phyloP scores from a whole-genome alignment of 2,113 vertebrate species.

The Numenius arquata region DNA sequence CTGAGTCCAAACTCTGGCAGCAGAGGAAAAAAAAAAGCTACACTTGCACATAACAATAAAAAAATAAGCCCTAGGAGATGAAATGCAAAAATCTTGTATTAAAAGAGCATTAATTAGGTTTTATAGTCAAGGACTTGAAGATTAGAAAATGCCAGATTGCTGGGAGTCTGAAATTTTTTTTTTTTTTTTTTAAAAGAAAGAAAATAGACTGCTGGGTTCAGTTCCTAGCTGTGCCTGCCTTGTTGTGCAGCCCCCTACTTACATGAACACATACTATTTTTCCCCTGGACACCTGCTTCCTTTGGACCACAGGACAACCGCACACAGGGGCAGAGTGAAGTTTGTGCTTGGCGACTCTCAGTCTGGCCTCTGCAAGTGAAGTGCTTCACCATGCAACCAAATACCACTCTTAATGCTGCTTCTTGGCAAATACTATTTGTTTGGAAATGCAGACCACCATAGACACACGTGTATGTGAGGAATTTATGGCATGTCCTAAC shows the following conservation, averaged over 20 bases:
- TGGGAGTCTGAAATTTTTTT: neutral
- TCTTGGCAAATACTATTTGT: neutral
- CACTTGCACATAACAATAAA: neutral
- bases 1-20: neutral
- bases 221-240: neutral
- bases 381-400: neutral
- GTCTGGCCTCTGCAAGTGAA: neutral
- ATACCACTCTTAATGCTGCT: neutral
- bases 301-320: neutral
- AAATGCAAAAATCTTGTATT: neutral
- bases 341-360: neutral
- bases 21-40: neutral
- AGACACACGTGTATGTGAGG: fast-evolving
- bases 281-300: neutral
- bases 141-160: neutral
- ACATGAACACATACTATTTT: neutral
- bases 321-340: neutral
- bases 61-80: neutral
- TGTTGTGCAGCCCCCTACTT: neutral
- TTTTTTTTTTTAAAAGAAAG: neutral
- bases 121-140: neutral
- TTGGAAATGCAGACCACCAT: neutral
- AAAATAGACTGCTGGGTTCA: neutral
- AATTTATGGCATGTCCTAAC: neutral
- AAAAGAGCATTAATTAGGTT: conserved; percentile 12